phyloP scores from a whole-genome alignment of 2,888 invertebrate species.

The Seira musarum region DNA sequence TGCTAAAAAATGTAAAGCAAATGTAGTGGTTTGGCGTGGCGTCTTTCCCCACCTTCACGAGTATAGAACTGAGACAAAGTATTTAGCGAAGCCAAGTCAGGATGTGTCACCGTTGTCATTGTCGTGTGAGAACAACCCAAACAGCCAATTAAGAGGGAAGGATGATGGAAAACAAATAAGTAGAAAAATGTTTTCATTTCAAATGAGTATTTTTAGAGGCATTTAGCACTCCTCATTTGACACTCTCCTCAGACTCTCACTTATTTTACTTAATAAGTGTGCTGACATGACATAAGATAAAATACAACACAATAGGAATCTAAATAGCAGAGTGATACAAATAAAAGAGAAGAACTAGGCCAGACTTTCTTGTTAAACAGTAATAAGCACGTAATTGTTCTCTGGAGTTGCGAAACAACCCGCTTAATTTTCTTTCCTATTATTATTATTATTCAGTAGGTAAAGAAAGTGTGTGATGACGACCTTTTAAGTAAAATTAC shows the following conservation, averaged over 20 bases:
- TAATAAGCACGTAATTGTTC: no score
- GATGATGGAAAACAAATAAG: background rate
- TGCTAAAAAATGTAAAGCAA: background rate
- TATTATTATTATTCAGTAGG: no score
- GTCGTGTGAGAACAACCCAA: background rate
- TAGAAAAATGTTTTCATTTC: background rate
- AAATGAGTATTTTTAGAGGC: background rate
- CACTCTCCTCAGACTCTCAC: background rate
- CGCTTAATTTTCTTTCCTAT: no score
- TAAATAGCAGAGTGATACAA: background rate
- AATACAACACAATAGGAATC: background rate
- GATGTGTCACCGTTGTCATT: background rate
- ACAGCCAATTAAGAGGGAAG: background rate
- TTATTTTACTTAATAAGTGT: background rate
- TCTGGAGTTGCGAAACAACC: no score
- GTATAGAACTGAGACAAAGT: no score
- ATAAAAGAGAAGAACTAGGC: no score
- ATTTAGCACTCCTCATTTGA: constrained; percentile 4
- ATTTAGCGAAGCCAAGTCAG: no score
- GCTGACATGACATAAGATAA: background rate
- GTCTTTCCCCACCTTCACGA: background rate
- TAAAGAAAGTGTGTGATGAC: no score
- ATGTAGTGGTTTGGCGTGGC: no score
- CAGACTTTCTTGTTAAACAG: no score
- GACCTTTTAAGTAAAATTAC: no score